Conservation (phyloP, 1,140 invertebrate species). For the Drosophila prosaltans region DNA sequence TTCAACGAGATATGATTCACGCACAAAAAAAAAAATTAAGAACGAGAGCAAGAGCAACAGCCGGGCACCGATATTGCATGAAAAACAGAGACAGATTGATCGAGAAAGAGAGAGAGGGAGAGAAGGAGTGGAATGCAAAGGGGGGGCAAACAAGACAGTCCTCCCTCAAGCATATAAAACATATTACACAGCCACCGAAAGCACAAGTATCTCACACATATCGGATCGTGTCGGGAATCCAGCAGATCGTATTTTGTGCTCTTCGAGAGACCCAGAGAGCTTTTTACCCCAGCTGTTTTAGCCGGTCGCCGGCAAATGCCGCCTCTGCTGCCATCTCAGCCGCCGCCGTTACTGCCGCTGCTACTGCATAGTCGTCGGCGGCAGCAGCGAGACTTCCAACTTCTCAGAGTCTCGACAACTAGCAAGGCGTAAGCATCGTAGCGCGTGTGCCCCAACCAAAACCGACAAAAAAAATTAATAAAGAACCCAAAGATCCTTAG, state of each 20-base stretch:
- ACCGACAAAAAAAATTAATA: background rate
- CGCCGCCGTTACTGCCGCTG: background rate
- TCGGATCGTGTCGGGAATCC: background rate
- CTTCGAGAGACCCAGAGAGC: background rate
- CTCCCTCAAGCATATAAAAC: too few relatives aligned
- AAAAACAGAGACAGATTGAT: background rate
- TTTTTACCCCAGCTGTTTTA: slow-evolving; percentile 8
- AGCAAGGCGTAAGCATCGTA: slow-evolving; percentile 10
- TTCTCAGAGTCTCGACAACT: slow-evolving; percentile 1
- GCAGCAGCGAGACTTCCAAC: slow-evolving; percentile 1
- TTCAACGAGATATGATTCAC: background rate
- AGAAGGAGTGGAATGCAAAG: too few relatives aligned
- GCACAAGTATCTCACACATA: background rate
- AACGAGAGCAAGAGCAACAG: slow-evolving; percentile 1
- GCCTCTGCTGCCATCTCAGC: background rate
- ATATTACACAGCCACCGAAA: background rate
- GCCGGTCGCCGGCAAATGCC: background rate
- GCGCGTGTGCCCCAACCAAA: slow-evolving; percentile 1
- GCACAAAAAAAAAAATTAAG: background rate
- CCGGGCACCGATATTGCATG: too few relatives aligned
- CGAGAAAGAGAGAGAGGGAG: background rate
- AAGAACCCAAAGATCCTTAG: background rate
- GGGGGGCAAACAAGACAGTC: background rate
- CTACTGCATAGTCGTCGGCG: slow-evolving; percentile 8
- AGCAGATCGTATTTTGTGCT: background rate